Evolutionary conservation across 2,797 vertebrate species (phyloP).

Genomic region (Dicrostonyx torquatus): DNA sequence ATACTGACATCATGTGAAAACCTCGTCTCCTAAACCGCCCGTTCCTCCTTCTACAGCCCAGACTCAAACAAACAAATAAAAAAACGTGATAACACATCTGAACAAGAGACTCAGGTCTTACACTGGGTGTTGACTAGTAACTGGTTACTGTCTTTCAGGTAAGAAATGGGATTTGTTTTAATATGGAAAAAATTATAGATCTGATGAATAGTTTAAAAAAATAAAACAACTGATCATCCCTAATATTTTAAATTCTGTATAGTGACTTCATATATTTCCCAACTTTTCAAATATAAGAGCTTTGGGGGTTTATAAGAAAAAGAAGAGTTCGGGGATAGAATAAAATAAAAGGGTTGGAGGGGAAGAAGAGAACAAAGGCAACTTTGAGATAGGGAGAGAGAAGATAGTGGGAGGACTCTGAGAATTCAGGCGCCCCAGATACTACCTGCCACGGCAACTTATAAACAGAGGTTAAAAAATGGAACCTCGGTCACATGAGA

Average conservation of each 20-base stretch:
- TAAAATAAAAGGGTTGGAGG: background rate
- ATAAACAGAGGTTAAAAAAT: constrained; percentile 39
- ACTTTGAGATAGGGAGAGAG: background rate
- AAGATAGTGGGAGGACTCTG: background rate
- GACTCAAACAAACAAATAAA: constrained; percentile 9
- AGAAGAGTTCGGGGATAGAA: background rate
- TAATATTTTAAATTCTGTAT: background rate
- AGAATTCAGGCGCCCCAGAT: background rate
- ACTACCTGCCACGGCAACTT: background rate
- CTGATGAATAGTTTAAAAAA: constrained; percentile 3
- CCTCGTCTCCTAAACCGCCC: background rate
- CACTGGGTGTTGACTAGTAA: background rate
- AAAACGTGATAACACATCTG: background rate
- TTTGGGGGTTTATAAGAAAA: background rate
- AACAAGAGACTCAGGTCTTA: background rate
- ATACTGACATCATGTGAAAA: constrained; percentile 51
- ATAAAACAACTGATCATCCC: background rate
- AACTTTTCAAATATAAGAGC: constrained; percentile 32
- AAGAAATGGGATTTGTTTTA: constrained; percentile 32
- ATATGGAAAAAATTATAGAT: background rate
- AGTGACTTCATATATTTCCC: background rate
- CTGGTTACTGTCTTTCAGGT: background rate
- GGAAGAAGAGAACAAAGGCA: background rate
- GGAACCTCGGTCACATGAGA: constrained; percentile 35
- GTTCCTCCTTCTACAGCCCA: background rate